phyloP scores from a whole-genome alignment of 2,113 vertebrate species.

The Alosa alosa region DNA sequence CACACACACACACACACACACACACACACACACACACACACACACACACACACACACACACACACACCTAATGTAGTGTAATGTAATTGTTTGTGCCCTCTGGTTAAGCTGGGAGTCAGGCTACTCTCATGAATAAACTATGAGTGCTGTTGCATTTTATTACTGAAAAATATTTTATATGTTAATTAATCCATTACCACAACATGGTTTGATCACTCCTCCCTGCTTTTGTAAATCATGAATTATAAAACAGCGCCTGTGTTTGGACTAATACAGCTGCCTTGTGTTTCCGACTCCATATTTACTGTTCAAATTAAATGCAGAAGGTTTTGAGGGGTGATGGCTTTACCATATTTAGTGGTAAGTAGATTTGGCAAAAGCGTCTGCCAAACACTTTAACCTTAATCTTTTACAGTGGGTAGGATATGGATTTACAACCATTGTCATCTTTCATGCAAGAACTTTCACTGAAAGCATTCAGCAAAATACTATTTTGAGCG shows the following conservation, averaged over 20 bases:
- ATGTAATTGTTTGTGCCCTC: background rate
- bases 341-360: too few species aligned
- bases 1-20: background rate
- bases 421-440: too few species aligned
- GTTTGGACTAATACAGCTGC: background rate
- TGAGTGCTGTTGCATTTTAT: background rate
- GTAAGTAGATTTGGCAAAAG: too few species aligned
- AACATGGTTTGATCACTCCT: background rate
- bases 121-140: background rate
- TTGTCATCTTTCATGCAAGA: too few species aligned
- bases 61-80: background rate
- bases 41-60: background rate
- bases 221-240: background rate
- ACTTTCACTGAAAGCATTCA: too few species aligned
- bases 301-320: too few species aligned
- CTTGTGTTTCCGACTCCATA: background rate
- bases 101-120: conserved; percentile 8
- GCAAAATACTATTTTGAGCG: too few species aligned
- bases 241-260: background rate
- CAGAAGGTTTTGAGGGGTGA: too few species aligned
- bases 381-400: too few species aligned
- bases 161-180: background rate
- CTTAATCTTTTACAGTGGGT: too few species aligned
- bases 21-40: background rate
- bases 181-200: background rate